Conservation (phyloP, 1,140 invertebrate species). For the Aricia agestis region DNA sequence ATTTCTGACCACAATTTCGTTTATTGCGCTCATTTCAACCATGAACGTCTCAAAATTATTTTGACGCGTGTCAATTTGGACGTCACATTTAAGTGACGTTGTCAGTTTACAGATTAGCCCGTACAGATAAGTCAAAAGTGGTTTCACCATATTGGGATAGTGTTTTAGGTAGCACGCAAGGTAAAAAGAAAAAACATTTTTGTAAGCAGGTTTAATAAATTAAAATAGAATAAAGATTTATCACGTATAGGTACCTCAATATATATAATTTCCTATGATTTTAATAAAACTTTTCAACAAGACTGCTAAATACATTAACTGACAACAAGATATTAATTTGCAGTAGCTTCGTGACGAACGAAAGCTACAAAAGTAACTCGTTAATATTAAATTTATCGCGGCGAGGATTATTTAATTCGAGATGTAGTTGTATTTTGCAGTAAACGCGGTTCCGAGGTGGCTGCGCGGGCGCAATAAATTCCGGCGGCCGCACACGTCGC, state of each 20-base stretch:
- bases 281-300: neutral
- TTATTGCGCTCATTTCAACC: constrained; percentile 18
- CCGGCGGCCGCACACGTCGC: constrained; percentile 71
- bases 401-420: neutral
- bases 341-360: neutral
- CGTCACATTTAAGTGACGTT: constrained; percentile 21
- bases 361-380: neutral
- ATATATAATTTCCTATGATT: neutral
- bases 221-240: neutral
- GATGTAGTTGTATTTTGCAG: constrained; percentile 26
- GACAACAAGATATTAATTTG: neutral
- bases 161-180: neutral
- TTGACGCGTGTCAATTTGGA: constrained; percentile 34
- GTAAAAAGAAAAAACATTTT: neutral
- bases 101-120: constrained; percentile 29
- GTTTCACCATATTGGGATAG: constrained; percentile 18
- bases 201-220: neutral
- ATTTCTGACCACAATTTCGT: constrained; percentile 42
- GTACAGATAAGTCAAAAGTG: constrained; percentile 18
- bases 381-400: neutral
- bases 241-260: neutral
- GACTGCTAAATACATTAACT: neutral
- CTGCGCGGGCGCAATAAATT: constrained; percentile 71
- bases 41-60: constrained; percentile 29
- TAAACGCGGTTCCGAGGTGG: constrained; percentile 56